phyloP scores from a whole-genome alignment of 2,797 vertebrate genomes.

The Choloepus didactylus region DNA sequence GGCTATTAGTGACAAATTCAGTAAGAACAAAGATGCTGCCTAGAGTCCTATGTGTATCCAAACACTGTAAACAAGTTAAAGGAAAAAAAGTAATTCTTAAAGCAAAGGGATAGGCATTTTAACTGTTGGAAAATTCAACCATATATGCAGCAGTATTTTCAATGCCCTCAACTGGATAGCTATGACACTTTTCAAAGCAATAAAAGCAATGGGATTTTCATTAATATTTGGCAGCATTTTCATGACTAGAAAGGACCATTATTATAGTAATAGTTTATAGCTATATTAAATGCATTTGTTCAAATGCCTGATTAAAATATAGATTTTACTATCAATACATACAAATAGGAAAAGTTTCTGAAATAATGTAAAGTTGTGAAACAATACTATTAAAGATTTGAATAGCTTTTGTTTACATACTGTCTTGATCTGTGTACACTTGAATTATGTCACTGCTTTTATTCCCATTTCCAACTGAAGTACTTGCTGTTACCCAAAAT shows the following conservation, averaged over 20 bases:
- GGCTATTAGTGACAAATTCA: conserved; percentile 24
- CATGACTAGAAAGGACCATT: not conserved
- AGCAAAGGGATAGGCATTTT: not conserved
- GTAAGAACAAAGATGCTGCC: not conserved
- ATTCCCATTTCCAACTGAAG: conserved; percentile 93
- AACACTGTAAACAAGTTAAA: conserved; percentile 30
- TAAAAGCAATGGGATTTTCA: conserved; percentile 32
- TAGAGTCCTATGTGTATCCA: not conserved
- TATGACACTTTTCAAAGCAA: conserved; percentile 9
- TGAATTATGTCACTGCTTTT: conserved; percentile 92
- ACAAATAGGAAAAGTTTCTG: conserved; percentile 17
- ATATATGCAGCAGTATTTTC: not conserved
- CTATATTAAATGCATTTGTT: conserved; percentile 31
- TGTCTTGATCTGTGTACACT: conserved; percentile 93
- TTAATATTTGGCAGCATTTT: not conserved
- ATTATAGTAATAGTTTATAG: not conserved
- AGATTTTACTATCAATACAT: not conserved
- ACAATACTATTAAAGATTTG: conserved; percentile 52
- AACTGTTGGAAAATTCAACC: not conserved
- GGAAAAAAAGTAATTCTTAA: not conserved
- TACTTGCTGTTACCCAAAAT: conserved; percentile 96
- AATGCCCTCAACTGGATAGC: not conserved
- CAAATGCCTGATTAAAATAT: conserved; percentile 44
- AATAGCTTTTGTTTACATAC: conserved; percentile 89
- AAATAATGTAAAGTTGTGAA: conserved; percentile 48